Percentiles rank a stretch among this genome's conserved stretches.
phyloP scores from a whole-genome alignment of 2,797 vertebrate species.

The Galago senegalensis region DNA sequence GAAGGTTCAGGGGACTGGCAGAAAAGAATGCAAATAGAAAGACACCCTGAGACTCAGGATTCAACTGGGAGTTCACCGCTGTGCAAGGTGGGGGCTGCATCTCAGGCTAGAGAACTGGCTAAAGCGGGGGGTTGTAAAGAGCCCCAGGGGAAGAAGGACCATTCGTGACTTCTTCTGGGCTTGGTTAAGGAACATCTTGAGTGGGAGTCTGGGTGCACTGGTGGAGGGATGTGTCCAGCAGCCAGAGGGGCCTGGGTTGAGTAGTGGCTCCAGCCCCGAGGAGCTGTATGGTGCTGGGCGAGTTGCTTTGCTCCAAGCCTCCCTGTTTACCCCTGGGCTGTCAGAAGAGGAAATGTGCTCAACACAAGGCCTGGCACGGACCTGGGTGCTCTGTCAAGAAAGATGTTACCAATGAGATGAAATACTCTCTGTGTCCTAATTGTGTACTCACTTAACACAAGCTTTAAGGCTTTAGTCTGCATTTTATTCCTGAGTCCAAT shows the following conservation, averaged over 20 bases:
- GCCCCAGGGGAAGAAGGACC: background rate
- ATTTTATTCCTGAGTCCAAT: background rate
- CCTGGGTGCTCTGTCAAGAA: too few species aligned
- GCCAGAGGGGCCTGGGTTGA: background rate
- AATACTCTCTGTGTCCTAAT: background rate
- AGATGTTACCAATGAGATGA: background rate
- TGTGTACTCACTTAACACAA: background rate
- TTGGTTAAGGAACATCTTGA: background rate
- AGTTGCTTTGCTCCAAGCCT: background rate
- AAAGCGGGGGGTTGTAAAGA: background rate
- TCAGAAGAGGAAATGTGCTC: background rate
- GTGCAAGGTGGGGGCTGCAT: background rate
- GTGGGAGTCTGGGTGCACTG: background rate
- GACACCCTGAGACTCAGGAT: background rate
- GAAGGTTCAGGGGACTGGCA: background rate
- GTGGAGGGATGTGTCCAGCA: background rate
- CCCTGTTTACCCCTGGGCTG: background rate
- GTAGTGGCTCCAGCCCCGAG: background rate
- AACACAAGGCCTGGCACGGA: background rate
- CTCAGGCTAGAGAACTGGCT: background rate
- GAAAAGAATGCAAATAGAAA: background rate
- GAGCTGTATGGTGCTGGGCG: accelerated
- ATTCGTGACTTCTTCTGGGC: background rate
- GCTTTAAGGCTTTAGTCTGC: background rate
- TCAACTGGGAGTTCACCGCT: background rate